Evolutionary conservation across 2,888 invertebrate species (phyloP).

Genomic region (Pegoplata infirma): DNA sequence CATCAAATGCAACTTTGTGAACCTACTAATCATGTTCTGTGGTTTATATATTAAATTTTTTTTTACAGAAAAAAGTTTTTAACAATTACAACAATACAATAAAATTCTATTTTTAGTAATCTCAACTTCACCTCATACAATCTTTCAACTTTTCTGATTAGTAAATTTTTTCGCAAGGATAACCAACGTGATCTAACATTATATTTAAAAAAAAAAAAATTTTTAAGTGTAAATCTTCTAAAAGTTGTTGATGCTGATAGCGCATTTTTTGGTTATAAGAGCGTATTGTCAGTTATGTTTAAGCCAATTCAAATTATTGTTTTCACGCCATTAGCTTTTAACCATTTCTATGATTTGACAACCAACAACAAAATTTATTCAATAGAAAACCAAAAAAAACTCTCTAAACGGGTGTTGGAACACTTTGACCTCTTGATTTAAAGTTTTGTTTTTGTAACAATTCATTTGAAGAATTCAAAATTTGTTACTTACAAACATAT

Average conservation of each 20-base stretch:
- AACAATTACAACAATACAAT: too few relatives aligned
- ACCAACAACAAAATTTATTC: conserved; percentile 3
- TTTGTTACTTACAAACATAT: conserved; percentile 10
- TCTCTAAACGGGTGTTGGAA: conserved; percentile 28
- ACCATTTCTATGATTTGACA: conserved; percentile 51
- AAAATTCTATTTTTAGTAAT: too few relatives aligned
- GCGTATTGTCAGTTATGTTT: conserved; percentile 17
- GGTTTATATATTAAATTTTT: too few relatives aligned
- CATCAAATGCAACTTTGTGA: too few relatives aligned
- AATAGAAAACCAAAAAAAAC: conserved; percentile 9
- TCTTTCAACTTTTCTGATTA: too few relatives aligned
- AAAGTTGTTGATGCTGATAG: background rate
- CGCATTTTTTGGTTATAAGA: conserved; percentile 3
- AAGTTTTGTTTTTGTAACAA: conserved; percentile 24
- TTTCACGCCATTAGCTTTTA: conserved; percentile 71
- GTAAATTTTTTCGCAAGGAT: too few relatives aligned
- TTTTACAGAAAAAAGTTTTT: too few relatives aligned
- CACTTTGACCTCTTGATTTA: conserved; percentile 48
- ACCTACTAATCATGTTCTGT: too few relatives aligned
- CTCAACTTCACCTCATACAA: too few relatives aligned
- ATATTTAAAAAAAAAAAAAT: too few relatives aligned
- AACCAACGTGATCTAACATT: too few relatives aligned
- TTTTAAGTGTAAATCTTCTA: conserved; percentile 10
- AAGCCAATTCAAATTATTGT: conserved; percentile 63
- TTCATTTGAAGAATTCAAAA: conserved; percentile 38